These are phyloP conservation scores for Strigamia maritima DNA, from an alignment of 2,888 invertebrate species.

Conservation along the genomic window DNA sequence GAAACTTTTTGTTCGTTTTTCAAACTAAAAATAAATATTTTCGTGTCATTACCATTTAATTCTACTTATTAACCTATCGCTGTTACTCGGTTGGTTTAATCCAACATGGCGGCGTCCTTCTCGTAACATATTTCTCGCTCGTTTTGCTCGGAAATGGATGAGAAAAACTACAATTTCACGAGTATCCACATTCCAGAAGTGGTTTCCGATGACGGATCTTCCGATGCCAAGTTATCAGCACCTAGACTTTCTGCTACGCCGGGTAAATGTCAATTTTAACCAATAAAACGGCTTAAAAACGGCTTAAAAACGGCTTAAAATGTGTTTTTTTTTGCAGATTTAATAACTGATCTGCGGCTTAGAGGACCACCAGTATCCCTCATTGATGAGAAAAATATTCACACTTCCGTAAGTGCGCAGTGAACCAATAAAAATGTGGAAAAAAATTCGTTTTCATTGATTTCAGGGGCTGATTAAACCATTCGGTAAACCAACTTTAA, in stretches of 20 bases:
- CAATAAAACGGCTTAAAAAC: neutral
- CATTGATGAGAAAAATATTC: neutral
- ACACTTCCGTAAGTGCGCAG: neutral
- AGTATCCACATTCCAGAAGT: neutral
- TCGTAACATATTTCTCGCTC: neutral
- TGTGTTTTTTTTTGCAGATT: neutral
- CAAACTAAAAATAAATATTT: too few species aligned
- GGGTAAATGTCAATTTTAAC: too few species aligned
- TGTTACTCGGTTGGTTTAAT: too few species aligned
- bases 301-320: neutral
- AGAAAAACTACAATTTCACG: neutral
- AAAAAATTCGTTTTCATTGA: neutral
- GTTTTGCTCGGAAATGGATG: neutral
- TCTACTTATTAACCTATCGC: too few species aligned
- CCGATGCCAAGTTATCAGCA: neutral
- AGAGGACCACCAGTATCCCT: neutral
- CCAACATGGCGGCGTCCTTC: neutral
- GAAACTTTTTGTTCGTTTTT: too few species aligned
- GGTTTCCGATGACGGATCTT: neutral
- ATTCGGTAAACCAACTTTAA: neutral
- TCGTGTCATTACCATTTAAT: too few species aligned
- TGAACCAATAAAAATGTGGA: neutral
- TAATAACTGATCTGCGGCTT: neutral
- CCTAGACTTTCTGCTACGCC: neutral
- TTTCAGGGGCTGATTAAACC: neutral